phyloP scores from a whole-genome alignment of 2,888 invertebrate genomes.

The Orchestes rusci region DNA sequence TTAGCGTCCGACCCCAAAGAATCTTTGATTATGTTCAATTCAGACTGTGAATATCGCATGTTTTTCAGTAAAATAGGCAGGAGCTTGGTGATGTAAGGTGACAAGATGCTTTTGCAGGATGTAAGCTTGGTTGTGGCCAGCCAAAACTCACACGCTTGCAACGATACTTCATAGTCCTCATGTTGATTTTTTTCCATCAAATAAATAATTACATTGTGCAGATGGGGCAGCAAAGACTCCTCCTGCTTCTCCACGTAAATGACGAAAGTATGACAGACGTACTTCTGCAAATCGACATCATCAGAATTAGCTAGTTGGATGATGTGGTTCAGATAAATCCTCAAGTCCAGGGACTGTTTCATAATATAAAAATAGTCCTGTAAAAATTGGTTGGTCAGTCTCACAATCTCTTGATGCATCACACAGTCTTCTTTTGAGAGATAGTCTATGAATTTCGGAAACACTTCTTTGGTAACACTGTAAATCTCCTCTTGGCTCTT shows the following conservation, averaged over 20 bases:
- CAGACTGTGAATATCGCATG: conserved; percentile 97
- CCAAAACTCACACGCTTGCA: conserved; percentile 99
- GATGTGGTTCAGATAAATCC: conserved; percentile 63
- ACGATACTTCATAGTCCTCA: conserved; percentile 82
- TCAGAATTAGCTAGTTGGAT: conserved; percentile 91
- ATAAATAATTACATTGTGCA: conserved; percentile 95
- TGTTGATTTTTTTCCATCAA: conserved; percentile 92
- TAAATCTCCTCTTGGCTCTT: conserved; percentile 36
- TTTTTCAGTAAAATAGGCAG: conserved; percentile 90
- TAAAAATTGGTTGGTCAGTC: conserved; percentile 39
- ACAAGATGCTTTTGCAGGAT: conserved; percentile 85
- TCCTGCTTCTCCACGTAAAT: conserved; percentile 85
- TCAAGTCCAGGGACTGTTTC: conserved; percentile 38
- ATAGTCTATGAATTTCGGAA: conserved; percentile 36
- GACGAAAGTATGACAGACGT: conserved; percentile 94
- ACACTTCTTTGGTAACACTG: conserved; percentile 34
- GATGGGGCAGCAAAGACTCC: conserved; percentile 89
- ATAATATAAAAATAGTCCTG: conserved; percentile 39
- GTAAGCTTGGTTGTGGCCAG: conserved; percentile 89
- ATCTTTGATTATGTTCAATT: conserved; percentile 86
- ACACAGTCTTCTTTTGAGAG: conserved; percentile 33
- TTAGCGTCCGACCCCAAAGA: conserved; percentile 94
- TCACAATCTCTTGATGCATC: conserved; percentile 33
- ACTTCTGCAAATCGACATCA: conserved; percentile 92
- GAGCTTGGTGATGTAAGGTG: conserved; percentile 74